A percentile compares a stretch with the other conserved stretches of the same genome.
Evolutionary conservation across 2,888 invertebrate species (phyloP).

Genomic region (Andrena marginata): DNA sequence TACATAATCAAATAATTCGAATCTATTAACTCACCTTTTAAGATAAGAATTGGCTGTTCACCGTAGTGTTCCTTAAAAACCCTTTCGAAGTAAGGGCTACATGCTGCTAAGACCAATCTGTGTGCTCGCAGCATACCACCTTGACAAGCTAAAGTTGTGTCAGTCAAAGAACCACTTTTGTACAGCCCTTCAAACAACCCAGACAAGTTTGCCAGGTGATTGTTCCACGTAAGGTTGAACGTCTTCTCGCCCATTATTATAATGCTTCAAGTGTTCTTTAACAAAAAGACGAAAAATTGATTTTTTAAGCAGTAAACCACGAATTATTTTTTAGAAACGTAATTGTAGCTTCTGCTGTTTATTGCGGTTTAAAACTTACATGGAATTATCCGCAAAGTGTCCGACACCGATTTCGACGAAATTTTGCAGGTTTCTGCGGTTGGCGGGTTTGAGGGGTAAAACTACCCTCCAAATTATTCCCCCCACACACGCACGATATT

Average conservation of each 20-base stretch:
- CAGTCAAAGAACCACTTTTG: slow-evolving; percentile 89
- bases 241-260: slow-evolving; percentile 87
- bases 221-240: slow-evolving; percentile 90
- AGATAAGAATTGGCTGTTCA: slow-evolving; percentile 90
- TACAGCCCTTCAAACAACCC: slow-evolving; percentile 90
- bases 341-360: background rate
- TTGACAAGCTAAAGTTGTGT: slow-evolving; percentile 90
- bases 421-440: no score
- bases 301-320: background rate
- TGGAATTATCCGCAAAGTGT: no score
- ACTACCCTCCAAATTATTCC: no score
- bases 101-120: slow-evolving; percentile 91
- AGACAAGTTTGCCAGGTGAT: slow-evolving; percentile 90
- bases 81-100: slow-evolving; percentile 91
- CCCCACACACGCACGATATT: no score
- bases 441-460: no score
- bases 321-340: background rate
- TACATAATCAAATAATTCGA: background rate
- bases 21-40: slow-evolving; percentile 85
- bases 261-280: slow-evolving; percentile 11
- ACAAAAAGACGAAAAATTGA: slow-evolving; percentile 2
- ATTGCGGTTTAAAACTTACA: no score
- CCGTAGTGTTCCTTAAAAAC: slow-evolving; percentile 91
- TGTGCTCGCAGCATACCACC: slow-evolving; percentile 90
- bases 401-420: no score